phyloP scores from a whole-genome alignment of 2,113 vertebrate genomes.

The Aegypius monachus region DNA sequence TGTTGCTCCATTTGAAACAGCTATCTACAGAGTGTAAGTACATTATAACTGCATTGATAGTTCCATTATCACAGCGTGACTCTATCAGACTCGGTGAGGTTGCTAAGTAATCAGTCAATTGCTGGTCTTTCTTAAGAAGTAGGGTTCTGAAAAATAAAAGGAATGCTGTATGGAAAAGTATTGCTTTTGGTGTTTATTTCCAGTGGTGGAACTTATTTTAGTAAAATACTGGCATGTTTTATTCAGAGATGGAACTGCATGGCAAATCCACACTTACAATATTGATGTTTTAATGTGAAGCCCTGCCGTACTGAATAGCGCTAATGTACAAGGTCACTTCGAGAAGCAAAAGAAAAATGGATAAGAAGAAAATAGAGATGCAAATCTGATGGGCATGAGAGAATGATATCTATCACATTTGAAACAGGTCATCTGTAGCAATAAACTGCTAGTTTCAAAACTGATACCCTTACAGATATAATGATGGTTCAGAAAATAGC shows the following conservation, averaged over 20 bases:
- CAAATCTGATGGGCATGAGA: constrained; percentile 52
- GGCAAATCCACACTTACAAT: constrained; percentile 9
- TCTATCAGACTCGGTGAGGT: constrained; percentile 9
- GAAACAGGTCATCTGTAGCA: constrained; percentile 58
- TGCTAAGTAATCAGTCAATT: constrained; percentile 73
- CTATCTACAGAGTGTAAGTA: constrained; percentile 40
- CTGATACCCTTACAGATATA: constrained; percentile 22
- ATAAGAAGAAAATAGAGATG: constrained; percentile 40
- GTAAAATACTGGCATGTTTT: constrained; percentile 53
- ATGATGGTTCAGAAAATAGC: constrained; percentile 46
- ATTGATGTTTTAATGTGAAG: constrained; percentile 25
- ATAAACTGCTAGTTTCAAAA: constrained; percentile 58
- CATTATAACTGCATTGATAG: constrained; percentile 61
- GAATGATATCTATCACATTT: constrained; percentile 32
- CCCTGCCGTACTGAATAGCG: constrained; percentile 12
- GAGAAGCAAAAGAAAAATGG: constrained; percentile 27
- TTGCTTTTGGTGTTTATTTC: constrained; percentile 37
- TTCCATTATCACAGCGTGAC: constrained; percentile 73
- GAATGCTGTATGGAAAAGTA: not conserved
- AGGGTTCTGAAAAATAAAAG: constrained; percentile 59
- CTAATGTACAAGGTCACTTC: constrained; percentile 9
- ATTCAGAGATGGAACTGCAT: constrained; percentile 32
- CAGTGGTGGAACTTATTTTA: not conserved
- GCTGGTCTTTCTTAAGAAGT: constrained; percentile 45
- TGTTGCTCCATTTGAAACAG: constrained; percentile 39